Percentiles rank a stretch among this genome's conserved stretches.
Conservation (phyloP, 35 echinoderm and acorn worm species). For the Apostichopus japonicus region DNA sequence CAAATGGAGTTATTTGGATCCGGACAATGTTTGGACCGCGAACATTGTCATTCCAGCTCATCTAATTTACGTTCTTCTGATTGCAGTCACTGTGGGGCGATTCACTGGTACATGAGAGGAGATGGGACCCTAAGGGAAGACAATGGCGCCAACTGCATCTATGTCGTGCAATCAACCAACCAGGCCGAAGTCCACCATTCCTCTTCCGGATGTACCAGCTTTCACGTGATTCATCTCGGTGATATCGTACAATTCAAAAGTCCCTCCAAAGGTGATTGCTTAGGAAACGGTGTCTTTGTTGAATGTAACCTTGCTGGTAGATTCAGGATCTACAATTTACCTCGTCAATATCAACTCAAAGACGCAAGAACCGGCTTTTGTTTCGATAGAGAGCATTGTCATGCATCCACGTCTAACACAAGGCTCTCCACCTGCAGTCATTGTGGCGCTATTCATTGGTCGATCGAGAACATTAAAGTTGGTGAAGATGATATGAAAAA, state of each 20-base stretch:
- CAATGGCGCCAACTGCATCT: slow-evolving; percentile 33
- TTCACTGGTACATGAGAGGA: slow-evolving; percentile 5
- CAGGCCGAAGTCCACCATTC: slow-evolving; percentile 7
- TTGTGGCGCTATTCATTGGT: slow-evolving; percentile 54
- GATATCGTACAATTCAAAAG: slow-evolving; percentile 10
- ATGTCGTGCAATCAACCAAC: background rate
- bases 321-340: background rate
- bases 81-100: slow-evolving; percentile 44
- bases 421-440: slow-evolving; percentile 7
- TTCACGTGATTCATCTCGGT: background rate
- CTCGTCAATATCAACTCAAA: slow-evolving; percentile 6
- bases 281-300: background rate
- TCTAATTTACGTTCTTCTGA: slow-evolving; percentile 33
- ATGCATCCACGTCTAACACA: slow-evolving; percentile 21
- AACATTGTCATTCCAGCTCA: slow-evolving; percentile 33
- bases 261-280: background rate
- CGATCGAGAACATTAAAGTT: background rate
- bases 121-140: slow-evolving; percentile 42
- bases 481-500: slow-evolving; percentile 46
- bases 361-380: background rate
- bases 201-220: background rate
- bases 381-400: slow-evolving; percentile 42
- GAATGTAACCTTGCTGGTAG: background rate
- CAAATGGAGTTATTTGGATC: slow-evolving; percentile 11
- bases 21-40: slow-evolving; percentile 23